These are phyloP conservation scores for Turnix velox DNA, from an alignment of 2,113 vertebrate species.

Conservation along the genomic window DNA sequence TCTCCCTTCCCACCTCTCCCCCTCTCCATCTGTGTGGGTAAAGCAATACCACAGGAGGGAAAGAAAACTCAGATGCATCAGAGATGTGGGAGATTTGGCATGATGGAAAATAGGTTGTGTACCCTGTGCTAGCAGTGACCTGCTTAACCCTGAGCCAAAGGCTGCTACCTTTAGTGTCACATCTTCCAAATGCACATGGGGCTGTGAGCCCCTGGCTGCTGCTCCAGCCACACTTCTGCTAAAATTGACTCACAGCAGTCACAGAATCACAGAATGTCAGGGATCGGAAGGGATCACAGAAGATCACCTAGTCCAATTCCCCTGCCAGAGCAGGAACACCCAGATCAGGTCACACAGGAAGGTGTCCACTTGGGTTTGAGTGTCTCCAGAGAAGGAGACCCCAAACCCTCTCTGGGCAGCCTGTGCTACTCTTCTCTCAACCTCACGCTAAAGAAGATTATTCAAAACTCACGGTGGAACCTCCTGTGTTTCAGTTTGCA, in stretches of 20 bases:
- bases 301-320: too few relatives aligned
- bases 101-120: background rate
- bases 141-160: background rate
- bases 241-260: background rate
- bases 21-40: accelerated
- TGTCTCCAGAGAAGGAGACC: too few relatives aligned
- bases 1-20: background rate
- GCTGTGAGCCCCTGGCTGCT: background rate
- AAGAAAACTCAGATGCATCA: background rate
- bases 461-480: too few relatives aligned
- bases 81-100: background rate
- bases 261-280: too few relatives aligned
- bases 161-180: accelerated
- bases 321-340: too few relatives aligned
- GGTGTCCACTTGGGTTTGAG: too few relatives aligned
- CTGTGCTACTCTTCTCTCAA: too few relatives aligned
- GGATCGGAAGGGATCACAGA: too few relatives aligned
- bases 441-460: too few relatives aligned
- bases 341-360: too few relatives aligned
- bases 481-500: too few relatives aligned
- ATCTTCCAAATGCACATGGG: background rate
- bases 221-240: accelerated
- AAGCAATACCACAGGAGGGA: background rate
- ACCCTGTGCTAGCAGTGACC: background rate
- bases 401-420: too few relatives aligned